These are phyloP conservation scores for Pterocles gutturalis DNA, from an alignment of 2,113 vertebrate genomes.

Conservation along the genomic window DNA sequence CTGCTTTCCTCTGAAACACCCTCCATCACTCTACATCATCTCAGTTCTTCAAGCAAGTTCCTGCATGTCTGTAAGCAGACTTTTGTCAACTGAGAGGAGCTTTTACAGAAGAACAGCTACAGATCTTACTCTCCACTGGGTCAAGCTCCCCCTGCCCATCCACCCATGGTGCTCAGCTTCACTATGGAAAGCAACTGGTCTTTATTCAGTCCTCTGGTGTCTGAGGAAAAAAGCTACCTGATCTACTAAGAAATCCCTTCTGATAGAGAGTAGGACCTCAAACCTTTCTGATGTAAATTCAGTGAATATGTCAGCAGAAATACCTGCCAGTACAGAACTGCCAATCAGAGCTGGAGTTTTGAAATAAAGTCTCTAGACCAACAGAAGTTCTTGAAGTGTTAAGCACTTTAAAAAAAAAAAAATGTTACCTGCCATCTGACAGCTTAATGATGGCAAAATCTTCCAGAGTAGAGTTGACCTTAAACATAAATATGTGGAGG, in stretches of 20 bases:
- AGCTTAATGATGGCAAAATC: neutral
- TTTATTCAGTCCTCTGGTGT: neutral
- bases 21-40: fast-evolving
- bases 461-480: neutral
- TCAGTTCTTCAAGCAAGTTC: neutral
- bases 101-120: neutral
- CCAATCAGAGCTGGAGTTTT: neutral
- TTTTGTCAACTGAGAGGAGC: neutral
- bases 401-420: neutral
- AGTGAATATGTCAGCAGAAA: neutral
- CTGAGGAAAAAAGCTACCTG: neutral
- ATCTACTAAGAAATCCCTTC: neutral
- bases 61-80: neutral
- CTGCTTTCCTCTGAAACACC: neutral
- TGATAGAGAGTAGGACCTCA: neutral
- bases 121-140: neutral
- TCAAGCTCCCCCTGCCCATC: neutral
- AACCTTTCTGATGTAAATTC: neutral
- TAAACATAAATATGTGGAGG: neutral
- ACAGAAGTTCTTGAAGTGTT: neutral
- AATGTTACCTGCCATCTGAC: neutral
- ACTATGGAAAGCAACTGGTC: neutral
- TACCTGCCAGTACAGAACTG: neutral
- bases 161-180: neutral
- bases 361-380: neutral